These are phyloP conservation scores for Sarcophaga caerulescens DNA, from an alignment of 2,888 invertebrate species.

Conservation along the genomic window DNA sequence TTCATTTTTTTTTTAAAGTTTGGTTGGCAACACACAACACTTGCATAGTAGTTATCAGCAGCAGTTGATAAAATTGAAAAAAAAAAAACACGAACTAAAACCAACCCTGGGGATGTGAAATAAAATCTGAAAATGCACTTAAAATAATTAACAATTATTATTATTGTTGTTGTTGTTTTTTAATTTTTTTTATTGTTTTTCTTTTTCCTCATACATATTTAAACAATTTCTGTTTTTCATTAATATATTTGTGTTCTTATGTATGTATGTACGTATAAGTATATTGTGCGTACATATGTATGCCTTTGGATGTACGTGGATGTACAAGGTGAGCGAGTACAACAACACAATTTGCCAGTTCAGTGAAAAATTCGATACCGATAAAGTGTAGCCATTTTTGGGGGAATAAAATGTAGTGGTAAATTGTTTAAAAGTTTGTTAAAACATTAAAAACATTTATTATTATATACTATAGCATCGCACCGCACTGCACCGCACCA, in stretches of 20 bases:
- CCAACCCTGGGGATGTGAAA: conserved; percentile 38
- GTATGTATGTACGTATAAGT: too few relatives aligned
- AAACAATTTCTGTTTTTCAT: not conserved
- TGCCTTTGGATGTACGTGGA: too few relatives aligned
- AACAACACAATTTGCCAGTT: not conserved
- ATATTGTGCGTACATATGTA: too few relatives aligned
- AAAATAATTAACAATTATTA: conserved; percentile 64
- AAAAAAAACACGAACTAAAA: conserved; percentile 17
- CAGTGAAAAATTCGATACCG: not conserved
- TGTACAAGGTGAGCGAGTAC: not conserved
- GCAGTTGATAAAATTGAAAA: conserved; percentile 38
- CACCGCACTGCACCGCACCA: too few relatives aligned
- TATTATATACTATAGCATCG: too few relatives aligned
- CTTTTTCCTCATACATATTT: not conserved
- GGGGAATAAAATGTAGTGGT: not conserved
- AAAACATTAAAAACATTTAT: conserved; percentile 29
- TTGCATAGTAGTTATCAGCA: not conserved
- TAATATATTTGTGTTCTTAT: not conserved
- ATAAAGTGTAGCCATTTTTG: not conserved
- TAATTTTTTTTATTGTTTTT: too few relatives aligned
- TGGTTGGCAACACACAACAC: conserved; percentile 17
- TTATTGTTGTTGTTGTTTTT: not conserved
- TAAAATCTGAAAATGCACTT: conserved; percentile 64
- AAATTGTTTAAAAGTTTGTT: conserved; percentile 23
- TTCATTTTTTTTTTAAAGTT: not conserved